Base-by-base conservation (phyloP, 2,797 vertebrate species). In the Gobionotothen gibberifrons region DNA sequence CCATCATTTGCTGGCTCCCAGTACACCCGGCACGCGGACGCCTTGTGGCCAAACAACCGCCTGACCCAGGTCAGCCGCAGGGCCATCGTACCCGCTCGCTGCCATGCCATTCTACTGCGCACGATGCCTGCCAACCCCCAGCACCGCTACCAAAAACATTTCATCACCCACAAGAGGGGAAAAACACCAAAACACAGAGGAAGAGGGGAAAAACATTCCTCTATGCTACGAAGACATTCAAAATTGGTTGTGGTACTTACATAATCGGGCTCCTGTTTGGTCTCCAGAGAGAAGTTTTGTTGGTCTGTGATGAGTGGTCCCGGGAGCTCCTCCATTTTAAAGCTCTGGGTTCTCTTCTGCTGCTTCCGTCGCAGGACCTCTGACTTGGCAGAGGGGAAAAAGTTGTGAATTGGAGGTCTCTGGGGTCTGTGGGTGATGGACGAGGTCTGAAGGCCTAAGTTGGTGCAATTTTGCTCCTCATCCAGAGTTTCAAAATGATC, bases 241-340 rank as follows among this genome's bases (percentile, higher is more conserved):
- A 82, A 86, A 84, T 80, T 82, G 79, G 66, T 79, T 86, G 82
- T 74, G 82, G 81, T 85, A 94, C 97, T 97, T 92, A 98, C 97
- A 47, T 96, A 96, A 93, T 97, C 96, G 3, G 93, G 94, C 87
- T 97, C 95, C 84, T 93, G 94, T 88, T 97, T 97, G 85, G 95
- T 95, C 87, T 97, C 96, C 0, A 96, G 95, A 89, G 96, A 97
- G 81, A 96, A 96, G 92, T 97, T 97, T 86, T 96, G 93, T 32
- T 96, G 96, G 87, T 97, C 97, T 0, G 92, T 96, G 84, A 94
- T 95, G 91, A 92, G 85, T n/a, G 83, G 86, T 65, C 95, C 95
- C 0, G 94, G 95, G 69, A 95, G 92, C n/a, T 94, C 95, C 74
- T 96, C 94, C 3, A 95, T 92, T 87, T 96, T 97, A 88, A 96